Conservation (phyloP, 1,140 invertebrate genomes). For the Stegodyphus mimosarum region DNA sequence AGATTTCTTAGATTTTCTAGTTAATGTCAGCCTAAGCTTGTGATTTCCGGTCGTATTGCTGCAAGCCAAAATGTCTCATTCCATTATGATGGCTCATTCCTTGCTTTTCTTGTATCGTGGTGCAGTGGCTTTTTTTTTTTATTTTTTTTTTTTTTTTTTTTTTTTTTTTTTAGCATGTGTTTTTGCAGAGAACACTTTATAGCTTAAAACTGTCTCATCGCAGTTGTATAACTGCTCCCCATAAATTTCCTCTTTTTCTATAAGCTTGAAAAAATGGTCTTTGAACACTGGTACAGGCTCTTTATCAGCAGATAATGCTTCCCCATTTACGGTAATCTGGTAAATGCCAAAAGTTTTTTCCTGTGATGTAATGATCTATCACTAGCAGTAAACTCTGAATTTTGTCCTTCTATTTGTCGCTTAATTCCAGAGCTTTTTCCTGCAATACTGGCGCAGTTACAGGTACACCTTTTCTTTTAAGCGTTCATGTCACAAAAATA, state of each 20-base stretch:
- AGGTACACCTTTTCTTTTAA: conserved; percentile 6
- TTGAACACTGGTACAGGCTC: conserved; percentile 1
- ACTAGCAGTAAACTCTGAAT: conserved; percentile 7
- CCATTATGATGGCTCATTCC: neutral
- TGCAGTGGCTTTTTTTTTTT: conserved; percentile 2
- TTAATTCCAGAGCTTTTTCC: conserved; percentile 3
- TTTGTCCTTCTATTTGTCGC: neutral
- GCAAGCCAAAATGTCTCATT: conserved; percentile 18
- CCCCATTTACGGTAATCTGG: conserved; percentile 7
- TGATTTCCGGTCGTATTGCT: neutral
- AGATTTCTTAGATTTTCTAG: neutral
- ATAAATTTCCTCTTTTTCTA: conserved; percentile 11
- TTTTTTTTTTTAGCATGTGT: conserved; percentile 1
- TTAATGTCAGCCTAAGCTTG: conserved; percentile 8
- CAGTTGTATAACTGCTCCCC: conserved; percentile 8
- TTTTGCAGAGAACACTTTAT: conserved; percentile 7
- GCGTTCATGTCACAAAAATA: conserved; percentile 12
- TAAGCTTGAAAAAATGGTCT: conserved; percentile 7
- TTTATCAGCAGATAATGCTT: conserved; percentile 4
- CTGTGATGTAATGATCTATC: neutral
- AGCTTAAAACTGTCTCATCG: neutral
- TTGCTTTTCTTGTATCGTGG: conserved; percentile 12
- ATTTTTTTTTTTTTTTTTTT: neutral
- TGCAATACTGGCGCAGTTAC: neutral
- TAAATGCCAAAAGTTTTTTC: neutral